Evolutionary conservation across 2,113 vertebrate species (phyloP), one percentile per base, ranked within the genome.

Genomic region (Chaenocephalus aceratus): DNA sequence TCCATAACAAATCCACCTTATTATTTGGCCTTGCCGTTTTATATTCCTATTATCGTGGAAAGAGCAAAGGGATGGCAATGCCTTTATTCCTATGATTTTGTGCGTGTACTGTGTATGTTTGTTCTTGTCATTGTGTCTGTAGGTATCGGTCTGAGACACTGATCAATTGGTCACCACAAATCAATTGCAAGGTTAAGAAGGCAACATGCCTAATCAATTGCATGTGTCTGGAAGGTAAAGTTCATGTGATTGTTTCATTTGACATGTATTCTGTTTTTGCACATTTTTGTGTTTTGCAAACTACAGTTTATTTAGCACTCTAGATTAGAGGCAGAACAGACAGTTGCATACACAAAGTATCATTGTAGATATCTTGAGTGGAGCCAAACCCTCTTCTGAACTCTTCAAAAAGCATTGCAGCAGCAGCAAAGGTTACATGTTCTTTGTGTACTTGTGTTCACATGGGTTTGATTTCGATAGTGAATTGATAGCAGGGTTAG

Each of bases 351-450:
- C 70, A 62, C 72, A 63, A 66, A 63, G 18, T 34, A 23, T 4
- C 71, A 30, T 2, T 34, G 62, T 63, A 69, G 76, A 78, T 61
- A 58, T 26, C 45, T 16, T 12, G 13, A 12, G 48, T 71, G n/a
- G 4, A 4, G 83, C 84, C 88, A 88, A 75, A 65, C 30, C 41
- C 51, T 54, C 5, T 0, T 48, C 73, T 68, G 62, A 75, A 68
- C 79, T 79, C 77, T 73, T 52, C 65, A 73, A 70, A 69, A 63
- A 62, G 72, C 65, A 65, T 52, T 80, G 62, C 75, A 77, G 57
- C 77, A 77, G 57, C 77, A 76, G 75, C 67, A 80, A 75, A 82
- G 85, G 83, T 88, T 71, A 73, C 13, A n/a, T 62, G 76, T 83
- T 89, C 68, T 84, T 72, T 79, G 71, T 52, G 12, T 65, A 49